Base-by-base conservation (phyloP, 1,140 invertebrate genomes). In the Drosophila tristis region DNA sequence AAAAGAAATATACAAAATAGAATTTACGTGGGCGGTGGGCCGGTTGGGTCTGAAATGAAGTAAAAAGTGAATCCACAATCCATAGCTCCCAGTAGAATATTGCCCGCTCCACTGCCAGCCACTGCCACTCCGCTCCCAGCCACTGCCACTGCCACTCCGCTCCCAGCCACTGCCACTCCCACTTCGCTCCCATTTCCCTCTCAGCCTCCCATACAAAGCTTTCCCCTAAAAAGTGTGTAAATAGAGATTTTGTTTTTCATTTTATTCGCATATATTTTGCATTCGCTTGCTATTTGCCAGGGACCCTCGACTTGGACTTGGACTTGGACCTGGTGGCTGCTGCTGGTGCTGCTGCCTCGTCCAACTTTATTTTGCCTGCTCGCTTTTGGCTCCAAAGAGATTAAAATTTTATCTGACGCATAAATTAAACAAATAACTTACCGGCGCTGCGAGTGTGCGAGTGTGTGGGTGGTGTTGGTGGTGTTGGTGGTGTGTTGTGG, bases 361-460 rank as follows among this genome's bases (percentile, higher is more conserved):
- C 51, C 62, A 86, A 87, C 82, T 87, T 86, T 87, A 89, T 86
- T 84, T 75, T 75, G 65, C 63, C 78, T 75, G 62, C 50, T 62
- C 62, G 71, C 35, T 48, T 76, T 82, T 64, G 82, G 72, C 79
- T 84, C 84, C 76, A 73, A 80, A 89, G 79, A 89, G 84, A 89
- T 89, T 89, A 89, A 89, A 89, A 89, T 89, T 89, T 89, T 89
- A 89, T 89, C 84, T 89, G 79, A 84, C 79, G 84, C 84, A 89
- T 89, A 89, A 89, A 89, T 89, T 89, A 89, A 89, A 82, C 84
- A 89, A 89, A 89, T 89, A 89, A 89, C 84, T 89, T 89, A 65
- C 75, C 81, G 26, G 43, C 43, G 35, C 44, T 68, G 73, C 57
- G 63, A 71, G 50, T 49, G 59, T 68, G 25, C 57, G 35, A 57